Evolutionary conservation across 2,888 invertebrate species (phyloP), one percentile per base, ranked within the genome.

Genomic region (Octodonta nipae): DNA sequence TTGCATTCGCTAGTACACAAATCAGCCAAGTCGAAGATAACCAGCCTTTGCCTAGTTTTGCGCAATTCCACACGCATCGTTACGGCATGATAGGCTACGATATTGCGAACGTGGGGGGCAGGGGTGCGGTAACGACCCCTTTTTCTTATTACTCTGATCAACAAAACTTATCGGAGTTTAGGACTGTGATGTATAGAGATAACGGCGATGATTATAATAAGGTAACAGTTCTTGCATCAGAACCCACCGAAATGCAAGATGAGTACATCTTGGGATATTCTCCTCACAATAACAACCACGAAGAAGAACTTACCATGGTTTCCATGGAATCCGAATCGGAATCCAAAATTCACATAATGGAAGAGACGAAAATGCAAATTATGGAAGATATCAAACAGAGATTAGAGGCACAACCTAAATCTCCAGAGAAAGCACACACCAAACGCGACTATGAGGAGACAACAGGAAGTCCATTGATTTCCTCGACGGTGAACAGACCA

Each of bases 71-170:
- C 48, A 63, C 67, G 47, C 53, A 55, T 30, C 46, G 56, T 27
- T 56, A 50, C 35, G 42, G 46, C 63, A 66, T 69, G 56, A 62
- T 70, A 55, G 64, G 70, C 64, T 56, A 54, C 46, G 54, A 50
- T 22, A 35, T 30, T 32, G 73, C 73, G 70, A 78, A 76, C 78
- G 79, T 79, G 79, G 79, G 80, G 79, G 79, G 79, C 73, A 72
- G 71, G 70, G 71, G 54, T 45, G 46, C 58, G 58, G 57, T 46
- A 54, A 58, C 61, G 59, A 52, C 58, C 53, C 55, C 60, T 37
- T 56, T 50, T 38, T 40, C 42, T 40, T 47, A 46, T 41, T 54
- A 49, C 40, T 44, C 34, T 11, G 42, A 43, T 13, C 25, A 30
- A 13, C 30, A 35, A 28, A 35, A 38, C 24, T 24, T 32, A 13